Evolutionary conservation across 1,140 invertebrate species (phyloP), one percentile per base, ranked within the genome.

Genomic region (Ostrea denselamellosa): DNA sequence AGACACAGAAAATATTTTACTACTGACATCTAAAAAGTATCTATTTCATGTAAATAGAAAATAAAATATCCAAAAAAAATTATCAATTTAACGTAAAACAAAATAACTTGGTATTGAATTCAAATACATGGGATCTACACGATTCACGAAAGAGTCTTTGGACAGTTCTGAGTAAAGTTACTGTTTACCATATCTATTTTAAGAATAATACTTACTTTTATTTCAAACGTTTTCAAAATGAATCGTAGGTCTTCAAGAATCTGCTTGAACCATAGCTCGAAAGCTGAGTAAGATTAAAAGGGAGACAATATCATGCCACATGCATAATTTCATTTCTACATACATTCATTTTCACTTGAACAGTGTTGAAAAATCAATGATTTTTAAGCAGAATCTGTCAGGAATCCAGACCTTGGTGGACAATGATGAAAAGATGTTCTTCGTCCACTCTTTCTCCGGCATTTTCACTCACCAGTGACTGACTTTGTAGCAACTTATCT

Each of bases 401-500:
- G 12, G 56, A 58, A 58, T 17, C 56, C 19, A 58, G 25, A 87
- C 86, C 86, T 83, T 87, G 86, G 25, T 87, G 86, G 9, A 87
- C 71, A 22, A 87, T 65, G 2, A 87, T 87, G 28, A 87, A 87
- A 0, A 87, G 81, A 52, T 87, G 86, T 22, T 87, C 86, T 28
- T 87, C 86, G 28, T 83, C 77, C 5, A 58, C 77, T 17, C 53
- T 68, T 17, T 87, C 44, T 2, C 54, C 81, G 44, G 44, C 83
- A 7, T 62, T 58, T 52, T 87, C 77, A 22, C 77, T 87, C 56
- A 52, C 25, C 51, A 81, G 14, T 83, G 56, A 10, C 34, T 83
- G 77, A 14, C 86, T 34, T 8, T n/a, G 22, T 7, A 87, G 68
- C 68, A 77, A 77, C 9, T 10, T 34, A 77, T 77, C 68, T 17